Conservation (phyloP, 92 coral and sea anemone genomes). For the Parazoanthus darwini region DNA sequence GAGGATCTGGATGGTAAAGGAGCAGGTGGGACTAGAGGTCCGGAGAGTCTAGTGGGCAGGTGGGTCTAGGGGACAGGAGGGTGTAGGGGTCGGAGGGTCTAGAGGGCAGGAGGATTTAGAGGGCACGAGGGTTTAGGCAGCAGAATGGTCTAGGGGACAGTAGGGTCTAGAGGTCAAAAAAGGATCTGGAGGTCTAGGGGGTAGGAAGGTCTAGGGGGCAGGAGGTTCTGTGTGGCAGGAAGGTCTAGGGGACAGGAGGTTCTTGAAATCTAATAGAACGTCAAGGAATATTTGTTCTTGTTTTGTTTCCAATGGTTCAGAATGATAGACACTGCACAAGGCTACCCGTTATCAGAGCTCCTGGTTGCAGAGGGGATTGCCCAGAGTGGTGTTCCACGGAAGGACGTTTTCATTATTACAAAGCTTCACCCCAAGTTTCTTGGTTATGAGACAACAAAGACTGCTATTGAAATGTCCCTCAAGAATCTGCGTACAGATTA, state of each 20-base stretch:
- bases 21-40: too few relatives aligned
- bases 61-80: too few relatives aligned
- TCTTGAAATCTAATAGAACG: not conserved
- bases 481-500: slow-evolving; percentile 81
- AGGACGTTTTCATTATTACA: slow-evolving; percentile 85
- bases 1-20: too few relatives aligned
- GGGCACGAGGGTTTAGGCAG: not conserved
- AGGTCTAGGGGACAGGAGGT: not conserved
- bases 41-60: too few relatives aligned
- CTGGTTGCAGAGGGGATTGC: slow-evolving; percentile 78
- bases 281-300: not conserved
- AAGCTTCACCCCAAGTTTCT: slow-evolving; percentile 87
- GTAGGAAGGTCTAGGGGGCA: not conserved
- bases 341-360: slow-evolving; percentile 77
- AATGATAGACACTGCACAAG: slow-evolving; percentile 95
- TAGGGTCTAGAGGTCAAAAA: not conserved
- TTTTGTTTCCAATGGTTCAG: slow-evolving; percentile 43
- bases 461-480: slow-evolving; percentile 84
- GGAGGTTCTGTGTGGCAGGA: not conserved
- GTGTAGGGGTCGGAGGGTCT: not conserved
- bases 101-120: not conserved
- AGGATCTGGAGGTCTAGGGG: not conserved
- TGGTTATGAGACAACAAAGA: slow-evolving; percentile 78
- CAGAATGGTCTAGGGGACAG: not conserved
- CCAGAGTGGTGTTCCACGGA: slow-evolving; percentile 78